phyloP scores from a whole-genome alignment of 2,888 invertebrate species.

The Diaperis boleti region DNA sequence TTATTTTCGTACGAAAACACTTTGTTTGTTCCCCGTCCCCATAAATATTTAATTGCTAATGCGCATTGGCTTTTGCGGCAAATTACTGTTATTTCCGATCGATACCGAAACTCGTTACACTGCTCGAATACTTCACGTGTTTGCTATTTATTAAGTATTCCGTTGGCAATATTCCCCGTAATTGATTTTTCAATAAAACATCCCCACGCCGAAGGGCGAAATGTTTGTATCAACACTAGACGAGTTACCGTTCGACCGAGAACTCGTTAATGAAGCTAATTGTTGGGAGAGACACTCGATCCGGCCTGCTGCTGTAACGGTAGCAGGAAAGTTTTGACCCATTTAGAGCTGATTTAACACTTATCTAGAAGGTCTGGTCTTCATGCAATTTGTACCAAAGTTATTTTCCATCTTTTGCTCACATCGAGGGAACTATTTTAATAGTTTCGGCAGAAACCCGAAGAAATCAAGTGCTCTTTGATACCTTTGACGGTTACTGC shows the following conservation, averaged over 20 bases:
- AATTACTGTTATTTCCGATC: constrained; percentile 61
- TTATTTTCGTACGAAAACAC: constrained; percentile 46
- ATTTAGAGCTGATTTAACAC: too few relatives aligned
- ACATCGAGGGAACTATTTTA: too few relatives aligned
- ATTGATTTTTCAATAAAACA: constrained; percentile 60
- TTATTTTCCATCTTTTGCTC: too few relatives aligned
- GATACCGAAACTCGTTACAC: constrained; percentile 52
- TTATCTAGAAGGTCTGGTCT: too few relatives aligned
- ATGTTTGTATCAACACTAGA: constrained; percentile 48
- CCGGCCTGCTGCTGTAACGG: too few relatives aligned
- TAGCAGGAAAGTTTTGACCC: too few relatives aligned
- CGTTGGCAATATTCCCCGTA: constrained; percentile 56
- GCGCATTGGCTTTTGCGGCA: constrained; percentile 60
- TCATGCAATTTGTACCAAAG: too few relatives aligned
- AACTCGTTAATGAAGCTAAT: constrained; percentile 30
- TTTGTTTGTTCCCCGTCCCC: constrained; percentile 47
- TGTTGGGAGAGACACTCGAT: constrained; percentile 15
- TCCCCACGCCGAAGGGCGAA: constrained; percentile 48
- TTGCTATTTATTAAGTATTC: constrained; percentile 59
- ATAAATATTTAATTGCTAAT: constrained; percentile 60
- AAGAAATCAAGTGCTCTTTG: too few relatives aligned
- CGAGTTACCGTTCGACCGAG: constrained; percentile 19
- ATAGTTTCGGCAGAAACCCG: too few relatives aligned
- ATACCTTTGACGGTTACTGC: too few relatives aligned
- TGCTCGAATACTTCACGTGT: constrained; percentile 51